phyloP scores from a whole-genome alignment of 2,113 vertebrate genomes.

The Phaetusa simplex region DNA sequence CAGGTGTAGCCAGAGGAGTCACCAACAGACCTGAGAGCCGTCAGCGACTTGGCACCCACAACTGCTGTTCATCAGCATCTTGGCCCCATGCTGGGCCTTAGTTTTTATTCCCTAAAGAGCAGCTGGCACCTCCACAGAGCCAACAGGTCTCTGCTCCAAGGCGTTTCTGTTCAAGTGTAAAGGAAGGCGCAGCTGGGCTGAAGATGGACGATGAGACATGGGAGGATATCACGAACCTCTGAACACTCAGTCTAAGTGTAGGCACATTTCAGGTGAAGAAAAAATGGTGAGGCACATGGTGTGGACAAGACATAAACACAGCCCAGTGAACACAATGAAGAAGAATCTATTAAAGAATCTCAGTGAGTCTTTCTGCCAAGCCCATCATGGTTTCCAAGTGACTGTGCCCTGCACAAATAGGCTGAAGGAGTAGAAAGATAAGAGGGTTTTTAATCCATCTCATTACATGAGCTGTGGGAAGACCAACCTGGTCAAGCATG shows the following conservation, averaged over 20 bases:
- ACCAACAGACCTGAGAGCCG: neutral
- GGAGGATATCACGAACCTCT: neutral
- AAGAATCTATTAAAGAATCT: neutral
- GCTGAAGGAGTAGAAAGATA: neutral
- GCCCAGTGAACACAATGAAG: neutral
- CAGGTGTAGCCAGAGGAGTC: neutral
- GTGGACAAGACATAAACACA: neutral
- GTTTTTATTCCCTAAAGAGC: neutral
- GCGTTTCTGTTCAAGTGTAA: neutral
- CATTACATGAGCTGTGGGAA: neutral
- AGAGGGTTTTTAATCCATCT: neutral
- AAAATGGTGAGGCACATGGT: neutral
- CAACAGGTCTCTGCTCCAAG: neutral
- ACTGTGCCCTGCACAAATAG: neutral
- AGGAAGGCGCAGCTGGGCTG: neutral
- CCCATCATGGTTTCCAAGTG: neutral
- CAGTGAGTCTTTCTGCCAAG: neutral
- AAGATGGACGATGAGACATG: neutral
- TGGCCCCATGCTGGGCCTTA: neutral
- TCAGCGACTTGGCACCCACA: neutral
- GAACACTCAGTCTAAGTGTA: neutral
- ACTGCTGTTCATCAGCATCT: neutral
- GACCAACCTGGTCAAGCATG: rapidly evolving
- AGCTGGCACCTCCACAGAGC: neutral
- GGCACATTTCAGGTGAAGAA: neutral